A percentile compares a stretch with the other conserved stretches of the same genome.
Conservation (phyloP, 1,140 invertebrate species). For the Drosophila prosaltans region DNA sequence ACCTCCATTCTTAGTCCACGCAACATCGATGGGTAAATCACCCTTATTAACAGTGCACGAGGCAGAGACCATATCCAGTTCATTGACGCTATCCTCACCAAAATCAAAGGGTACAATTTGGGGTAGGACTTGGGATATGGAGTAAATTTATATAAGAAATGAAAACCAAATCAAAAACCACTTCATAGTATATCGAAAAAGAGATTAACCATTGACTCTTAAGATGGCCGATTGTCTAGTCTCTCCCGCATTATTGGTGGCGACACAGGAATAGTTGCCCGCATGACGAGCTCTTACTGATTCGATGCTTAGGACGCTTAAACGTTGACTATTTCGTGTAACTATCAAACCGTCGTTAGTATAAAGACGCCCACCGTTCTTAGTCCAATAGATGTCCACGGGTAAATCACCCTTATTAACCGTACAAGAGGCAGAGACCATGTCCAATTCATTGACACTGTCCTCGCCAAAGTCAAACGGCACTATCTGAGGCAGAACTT, state of each 20-base stretch:
- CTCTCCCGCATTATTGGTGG: conserved; percentile 89
- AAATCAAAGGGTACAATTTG: conserved; percentile 88
- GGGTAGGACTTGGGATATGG: conserved; percentile 85
- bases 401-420: conserved; percentile 93
- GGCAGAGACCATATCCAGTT: conserved; percentile 88
- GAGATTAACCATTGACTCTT: conserved; percentile 36
- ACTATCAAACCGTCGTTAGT: conserved; percentile 84
- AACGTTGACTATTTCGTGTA: conserved; percentile 86
- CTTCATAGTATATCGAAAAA: neutral
- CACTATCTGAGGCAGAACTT: conserved; percentile 54
- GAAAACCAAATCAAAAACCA: neutral
- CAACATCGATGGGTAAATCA: conserved; percentile 91
- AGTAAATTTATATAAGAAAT: conserved; percentile 1
- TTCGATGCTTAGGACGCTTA: conserved; percentile 88
- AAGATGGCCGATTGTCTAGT: conserved; percentile 88
- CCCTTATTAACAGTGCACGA: conserved; percentile 93
- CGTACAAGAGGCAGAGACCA: conserved; percentile 89
- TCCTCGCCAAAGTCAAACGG: conserved; percentile 88
- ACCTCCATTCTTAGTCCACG: conserved; percentile 86
- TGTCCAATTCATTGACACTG: conserved; percentile 88
- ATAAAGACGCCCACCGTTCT: conserved; percentile 80
- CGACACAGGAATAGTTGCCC: conserved; percentile 89
- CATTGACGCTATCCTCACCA: conserved; percentile 88
- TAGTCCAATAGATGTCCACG: conserved; percentile 89
- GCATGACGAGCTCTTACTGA: conserved; percentile 86